Conservation (phyloP, 2,888 invertebrate genomes). For the Platycnemis pennipes region DNA sequence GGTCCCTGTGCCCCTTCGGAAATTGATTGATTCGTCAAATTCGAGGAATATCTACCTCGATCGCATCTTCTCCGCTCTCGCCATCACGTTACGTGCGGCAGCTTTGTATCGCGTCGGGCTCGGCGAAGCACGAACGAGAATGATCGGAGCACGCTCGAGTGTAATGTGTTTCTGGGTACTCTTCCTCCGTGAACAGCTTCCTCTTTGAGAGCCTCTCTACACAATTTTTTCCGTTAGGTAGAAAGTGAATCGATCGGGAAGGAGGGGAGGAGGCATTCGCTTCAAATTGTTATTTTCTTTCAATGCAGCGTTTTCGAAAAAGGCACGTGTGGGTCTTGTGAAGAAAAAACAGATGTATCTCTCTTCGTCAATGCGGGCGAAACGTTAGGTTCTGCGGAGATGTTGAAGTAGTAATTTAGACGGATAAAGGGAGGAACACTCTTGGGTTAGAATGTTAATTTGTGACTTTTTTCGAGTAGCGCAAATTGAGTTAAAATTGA, state of each 20-base stretch:
- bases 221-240: background rate
- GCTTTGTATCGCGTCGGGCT: background rate
- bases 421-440: background rate
- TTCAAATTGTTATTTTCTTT: background rate
- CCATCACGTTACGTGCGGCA: background rate
- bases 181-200: background rate
- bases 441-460: no score
- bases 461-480: no score
- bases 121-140: background rate
- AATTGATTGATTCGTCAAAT: constrained; percentile 3
- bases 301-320: background rate
- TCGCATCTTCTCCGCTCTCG: background rate
- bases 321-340: background rate
- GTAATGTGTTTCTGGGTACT: background rate
- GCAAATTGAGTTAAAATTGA: no score
- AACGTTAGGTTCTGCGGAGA: background rate
- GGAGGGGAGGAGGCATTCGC: background rate
- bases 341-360: background rate
- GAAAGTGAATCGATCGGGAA: background rate
- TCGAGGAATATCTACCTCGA: background rate
- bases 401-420: background rate
- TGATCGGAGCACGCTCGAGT: background rate
- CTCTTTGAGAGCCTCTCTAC: background rate
- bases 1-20: background rate
- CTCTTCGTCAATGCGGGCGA: background rate